These are phyloP conservation scores for Drosophila pallidifrons DNA, from an alignment of 1,140 invertebrate genomes.

Conservation along the genomic window DNA sequence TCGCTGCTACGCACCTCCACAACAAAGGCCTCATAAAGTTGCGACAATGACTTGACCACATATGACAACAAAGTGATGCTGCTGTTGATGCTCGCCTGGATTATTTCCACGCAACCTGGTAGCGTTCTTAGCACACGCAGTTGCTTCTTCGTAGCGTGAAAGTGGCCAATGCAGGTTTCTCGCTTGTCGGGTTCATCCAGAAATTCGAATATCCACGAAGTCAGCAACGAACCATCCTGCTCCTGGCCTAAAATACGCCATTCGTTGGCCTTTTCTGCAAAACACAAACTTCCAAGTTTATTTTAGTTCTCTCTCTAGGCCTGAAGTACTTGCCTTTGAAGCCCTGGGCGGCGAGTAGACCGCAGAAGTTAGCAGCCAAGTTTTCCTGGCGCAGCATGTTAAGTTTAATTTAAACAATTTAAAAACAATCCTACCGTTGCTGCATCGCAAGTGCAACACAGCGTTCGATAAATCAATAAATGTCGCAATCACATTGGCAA, in stretches of 20 bases:
- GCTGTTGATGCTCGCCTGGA: slow-evolving; percentile 92
- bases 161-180: slow-evolving; percentile 70
- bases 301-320: not conserved
- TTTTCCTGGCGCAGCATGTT: slow-evolving; percentile 82
- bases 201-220: slow-evolving; percentile 89
- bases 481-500: slow-evolving; percentile 26
- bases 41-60: slow-evolving; percentile 86
- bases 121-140: slow-evolving; percentile 88
- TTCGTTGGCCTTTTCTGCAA: slow-evolving; percentile 87
- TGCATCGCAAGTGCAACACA: slow-evolving; percentile 17
- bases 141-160: slow-evolving; percentile 86
- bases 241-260: slow-evolving; percentile 92
- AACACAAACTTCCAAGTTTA: not conserved
- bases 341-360: slow-evolving; percentile 75
- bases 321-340: slow-evolving; percentile 63
- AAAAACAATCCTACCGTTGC: slow-evolving; percentile 5
- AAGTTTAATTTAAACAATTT: slow-evolving; percentile 60
- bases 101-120: slow-evolving; percentile 87
- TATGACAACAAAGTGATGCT: slow-evolving; percentile 89
- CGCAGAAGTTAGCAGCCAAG: slow-evolving; percentile 84
- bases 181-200: slow-evolving; percentile 74
- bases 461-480: slow-evolving; percentile 53
- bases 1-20: slow-evolving; percentile 87
- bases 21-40: slow-evolving; percentile 86
- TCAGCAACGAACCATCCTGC: slow-evolving; percentile 89